Evolutionary conservation across 2,797 vertebrate genomes (phyloP).

Genomic region (Buphagus erythrorhynchus): DNA sequence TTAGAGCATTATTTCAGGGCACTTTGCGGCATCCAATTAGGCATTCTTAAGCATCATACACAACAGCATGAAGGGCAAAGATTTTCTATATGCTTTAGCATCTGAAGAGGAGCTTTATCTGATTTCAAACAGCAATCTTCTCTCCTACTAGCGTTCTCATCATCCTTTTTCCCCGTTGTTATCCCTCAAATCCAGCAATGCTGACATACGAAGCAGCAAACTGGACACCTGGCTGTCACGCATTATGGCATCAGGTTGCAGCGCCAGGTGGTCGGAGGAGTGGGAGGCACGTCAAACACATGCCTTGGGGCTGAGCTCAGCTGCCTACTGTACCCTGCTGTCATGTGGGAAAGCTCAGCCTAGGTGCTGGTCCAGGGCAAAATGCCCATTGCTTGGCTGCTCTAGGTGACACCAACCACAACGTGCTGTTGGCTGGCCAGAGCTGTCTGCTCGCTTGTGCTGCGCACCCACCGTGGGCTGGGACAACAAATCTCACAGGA

Average conservation of each 20-base stretch:
- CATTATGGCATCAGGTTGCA: slow-evolving; percentile 33
- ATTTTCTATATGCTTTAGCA: neutral
- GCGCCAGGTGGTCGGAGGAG: slow-evolving; percentile 23
- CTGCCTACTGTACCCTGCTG: slow-evolving; percentile 9
- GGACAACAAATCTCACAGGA: neutral
- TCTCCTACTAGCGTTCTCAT: neutral
- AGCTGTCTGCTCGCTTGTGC: neutral
- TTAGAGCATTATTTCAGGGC: neutral
- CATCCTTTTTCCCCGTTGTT: neutral
- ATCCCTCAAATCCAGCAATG: neutral
- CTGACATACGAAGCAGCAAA: neutral
- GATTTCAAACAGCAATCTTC: neutral
- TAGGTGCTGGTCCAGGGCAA: neutral
- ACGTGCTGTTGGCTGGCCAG: neutral
- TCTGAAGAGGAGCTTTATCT: neutral
- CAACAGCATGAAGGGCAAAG: neutral
- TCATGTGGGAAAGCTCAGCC: neutral
- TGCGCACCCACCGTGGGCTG: fast-evolving
- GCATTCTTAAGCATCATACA: neutral
- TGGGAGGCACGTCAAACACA: neutral
- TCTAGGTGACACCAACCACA: neutral
- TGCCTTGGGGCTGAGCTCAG: slow-evolving; percentile 39
- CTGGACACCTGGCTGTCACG: slow-evolving; percentile 38
- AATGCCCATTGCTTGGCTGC: fast-evolving
- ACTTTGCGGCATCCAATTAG: neutral